Evolutionary conservation across 2,888 invertebrate genomes (phyloP).

Genomic region (Chalcosyrphus nemorum): DNA sequence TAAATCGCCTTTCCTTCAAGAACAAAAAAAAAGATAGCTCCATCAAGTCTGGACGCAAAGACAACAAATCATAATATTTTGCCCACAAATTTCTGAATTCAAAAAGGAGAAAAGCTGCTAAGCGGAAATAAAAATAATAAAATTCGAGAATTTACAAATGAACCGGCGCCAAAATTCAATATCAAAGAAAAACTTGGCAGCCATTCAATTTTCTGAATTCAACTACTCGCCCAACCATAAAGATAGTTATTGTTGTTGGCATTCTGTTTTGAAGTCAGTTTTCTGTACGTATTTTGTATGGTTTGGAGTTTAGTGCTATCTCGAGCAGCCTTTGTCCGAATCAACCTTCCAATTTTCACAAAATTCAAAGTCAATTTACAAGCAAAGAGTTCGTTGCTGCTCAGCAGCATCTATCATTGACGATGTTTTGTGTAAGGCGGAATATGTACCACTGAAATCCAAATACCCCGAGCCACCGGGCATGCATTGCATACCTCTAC

Average conservation of each 20-base stretch:
- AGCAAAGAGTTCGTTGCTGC: constrained; percentile 37
- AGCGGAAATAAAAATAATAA: constrained; percentile 70
- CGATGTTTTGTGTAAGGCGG: constrained; percentile 29
- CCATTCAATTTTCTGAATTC: constrained; percentile 44
- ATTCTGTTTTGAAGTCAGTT: constrained; percentile 15
- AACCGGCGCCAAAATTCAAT: constrained; percentile 69
- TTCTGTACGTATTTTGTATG: background rate
- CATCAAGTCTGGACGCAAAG: constrained; percentile 57
- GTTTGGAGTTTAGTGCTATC: constrained; percentile 29
- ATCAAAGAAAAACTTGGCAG: constrained; percentile 69
- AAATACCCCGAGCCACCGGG: constrained; percentile 20
- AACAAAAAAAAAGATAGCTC: constrained; percentile 18
- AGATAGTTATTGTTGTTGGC: constrained; percentile 57
- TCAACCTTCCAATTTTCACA: constrained; percentile 58
- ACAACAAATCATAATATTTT: constrained; percentile 59
- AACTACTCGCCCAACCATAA: constrained; percentile 26
- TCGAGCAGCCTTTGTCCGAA: constrained; percentile 46
- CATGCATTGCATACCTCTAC: background rate
- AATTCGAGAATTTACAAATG: constrained; percentile 67
- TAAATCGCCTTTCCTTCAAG: background rate
- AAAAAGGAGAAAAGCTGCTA: constrained; percentile 45
- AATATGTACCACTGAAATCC: constrained; percentile 40
- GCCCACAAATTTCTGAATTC: constrained; percentile 29
- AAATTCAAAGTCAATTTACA: constrained; percentile 67
- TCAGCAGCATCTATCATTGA: constrained; percentile 47